Evolutionary conservation across 2,797 vertebrate species (phyloP), one percentile per base, ranked within the genome.

Genomic region (Synaphobranchus kaupii): DNA sequence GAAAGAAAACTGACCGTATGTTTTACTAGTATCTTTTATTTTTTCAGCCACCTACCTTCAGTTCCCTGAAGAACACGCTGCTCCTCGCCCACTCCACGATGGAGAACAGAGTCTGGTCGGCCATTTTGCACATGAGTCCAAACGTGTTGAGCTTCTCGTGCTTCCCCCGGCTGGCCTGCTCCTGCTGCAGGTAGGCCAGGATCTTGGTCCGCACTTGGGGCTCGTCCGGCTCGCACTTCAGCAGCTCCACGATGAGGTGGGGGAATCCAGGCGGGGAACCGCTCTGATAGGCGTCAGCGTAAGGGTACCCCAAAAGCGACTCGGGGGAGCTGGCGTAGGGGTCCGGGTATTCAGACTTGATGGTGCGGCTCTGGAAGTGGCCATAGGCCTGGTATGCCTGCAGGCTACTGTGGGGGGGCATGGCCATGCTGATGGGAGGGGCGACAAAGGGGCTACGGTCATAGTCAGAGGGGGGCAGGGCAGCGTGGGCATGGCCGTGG

Each of bases 41-140:
- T 83, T 60, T 60, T 9, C 68, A 56, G 17, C n/a, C 20, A 90
- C 96, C 0, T 97, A 99, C 99, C 98, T 99, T 99, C 63, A 99
- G 97, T 92, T 99, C 99, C 91, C 98, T 95, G 94, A 99, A 99
- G 96, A 99, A 99, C 93, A 99, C 95, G 93, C 99, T 99, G 95
- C 98, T 98, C 91, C 99, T 96, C 28, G 99, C 99, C 98, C 99
- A 99, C 92, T 99, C 99, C 4, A 99, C 99, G 39, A 99, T 99
- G 93, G 98, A 98, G 96, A 99, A 99, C 88, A 99, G 97, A 0
- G 98, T 99, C 94, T 99, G 98, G 94, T 99, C 98, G 0, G 98
- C 98, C 99, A 99, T 99, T 96, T 99, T 99, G 93, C 98, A 99
- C 98, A 99, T 98, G 86, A 99, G 97, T 89, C 98, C 99, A 31